Base-by-base conservation (phyloP, 2,888 invertebrate genomes). In the Doris montereyensis region DNA sequence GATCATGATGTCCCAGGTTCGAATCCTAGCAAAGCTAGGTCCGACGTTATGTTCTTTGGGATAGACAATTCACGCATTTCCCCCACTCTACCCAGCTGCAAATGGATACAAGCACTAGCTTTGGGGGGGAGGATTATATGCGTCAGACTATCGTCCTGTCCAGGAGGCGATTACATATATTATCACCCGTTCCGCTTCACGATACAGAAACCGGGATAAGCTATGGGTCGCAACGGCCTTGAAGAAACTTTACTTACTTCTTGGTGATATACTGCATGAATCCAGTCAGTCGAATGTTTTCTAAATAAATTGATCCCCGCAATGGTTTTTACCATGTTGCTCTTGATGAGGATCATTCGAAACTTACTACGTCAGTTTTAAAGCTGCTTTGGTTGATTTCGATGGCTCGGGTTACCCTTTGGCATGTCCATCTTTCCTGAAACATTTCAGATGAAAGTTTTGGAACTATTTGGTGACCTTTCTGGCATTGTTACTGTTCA, bases 341-440 rank as follows among this genome's bases (percentile, higher is more conserved):
- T 17, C 73, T 83, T 0, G 82, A 84, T 70, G 75, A 82, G 2
- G 78, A 79, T 26, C 84, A 82, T 1, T 83, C 81, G 26, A 17
- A 73, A 10, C 68, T 84, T 26, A 83, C 82, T 5, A 84, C 81
- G 1, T n/a, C n/a, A n/a, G n/a, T 84, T 80, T 5, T 67, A 73
- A 34, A 78, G 73, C 58, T 73, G 67, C 62, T 78, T 77, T 21
- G 83, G 84, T n/a, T 21, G 84, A 17, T 84, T 78, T 71, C 4
- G 83, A 65, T 84, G 81, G 83, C 65, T 71, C 2, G 65, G 82
- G 58, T 65, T 84, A 30, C 82, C 83, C 5, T 84, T 84, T 60
- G 83, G 83, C 10, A 26, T 67, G 17, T 76, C 73, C 13, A 82
- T 80, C 13, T 82, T 79, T 3, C 58, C 82, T 24, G 80, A 83